Conservation (phyloP, 1,140 invertebrate genomes). For the Trichomalopsis sarcophagae region DNA sequence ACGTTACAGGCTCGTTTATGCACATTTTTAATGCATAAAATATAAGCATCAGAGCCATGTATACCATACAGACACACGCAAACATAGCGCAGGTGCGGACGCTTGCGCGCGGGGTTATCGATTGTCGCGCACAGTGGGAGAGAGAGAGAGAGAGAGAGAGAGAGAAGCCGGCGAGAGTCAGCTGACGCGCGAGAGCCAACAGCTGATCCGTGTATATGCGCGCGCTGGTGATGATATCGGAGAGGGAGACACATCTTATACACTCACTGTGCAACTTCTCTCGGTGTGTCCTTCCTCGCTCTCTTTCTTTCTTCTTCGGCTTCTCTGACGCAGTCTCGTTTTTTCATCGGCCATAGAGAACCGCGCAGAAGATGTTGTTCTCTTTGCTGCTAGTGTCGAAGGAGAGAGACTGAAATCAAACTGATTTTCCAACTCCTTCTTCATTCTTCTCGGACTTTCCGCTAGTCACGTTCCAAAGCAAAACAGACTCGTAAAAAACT, state of each 20-base stretch:
- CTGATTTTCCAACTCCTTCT: no score
- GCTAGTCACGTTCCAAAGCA: no score
- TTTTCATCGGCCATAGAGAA: no score
- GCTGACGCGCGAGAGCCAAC: constrained; percentile 45
- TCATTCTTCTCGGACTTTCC: no score
- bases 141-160: constrained; percentile 1
- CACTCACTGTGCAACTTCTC: background rate
- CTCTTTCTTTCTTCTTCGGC: no score
- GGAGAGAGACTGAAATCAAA: no score
- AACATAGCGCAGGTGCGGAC: background rate
- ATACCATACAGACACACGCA: background rate
- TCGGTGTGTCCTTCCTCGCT: no score
- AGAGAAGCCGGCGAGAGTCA: constrained; percentile 12
- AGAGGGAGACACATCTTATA: background rate
- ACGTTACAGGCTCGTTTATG: background rate
- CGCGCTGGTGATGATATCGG: background rate
- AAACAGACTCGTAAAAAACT: no score
- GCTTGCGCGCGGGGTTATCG: constrained; percentile 17
- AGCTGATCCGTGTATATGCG: constrained; percentile 31
- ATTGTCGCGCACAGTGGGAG: constrained; percentile 21
- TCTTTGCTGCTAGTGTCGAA: no score
- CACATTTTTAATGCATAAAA: background rate
- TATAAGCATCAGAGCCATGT: no score
- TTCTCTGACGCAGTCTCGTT: no score
- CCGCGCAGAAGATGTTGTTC: no score